Conservation (phyloP, 2,888 invertebrate genomes). For the Ceratothoa steindachneri region DNA sequence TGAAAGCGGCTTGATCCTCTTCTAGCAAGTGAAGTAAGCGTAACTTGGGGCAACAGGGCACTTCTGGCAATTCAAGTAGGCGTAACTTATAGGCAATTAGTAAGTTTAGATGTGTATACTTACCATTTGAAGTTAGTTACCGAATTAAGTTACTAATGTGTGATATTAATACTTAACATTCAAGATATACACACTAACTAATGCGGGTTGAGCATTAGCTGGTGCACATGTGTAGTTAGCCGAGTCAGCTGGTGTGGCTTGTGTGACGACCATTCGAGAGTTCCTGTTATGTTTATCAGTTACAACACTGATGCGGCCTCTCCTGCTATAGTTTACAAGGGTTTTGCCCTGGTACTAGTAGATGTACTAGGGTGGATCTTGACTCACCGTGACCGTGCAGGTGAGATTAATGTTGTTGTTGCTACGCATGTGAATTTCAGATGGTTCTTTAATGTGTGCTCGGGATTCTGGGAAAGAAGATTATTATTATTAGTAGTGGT, state of each 20-base stretch:
- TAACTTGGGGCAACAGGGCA: too few species aligned
- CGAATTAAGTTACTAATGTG: too few species aligned
- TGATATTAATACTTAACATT: constrained; percentile 25
- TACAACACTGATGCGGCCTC: constrained; percentile 59
- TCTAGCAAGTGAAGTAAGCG: too few species aligned
- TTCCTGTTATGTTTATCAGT: constrained; percentile 53
- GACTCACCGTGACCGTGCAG: constrained; percentile 57
- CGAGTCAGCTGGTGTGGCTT: constrained; percentile 59
- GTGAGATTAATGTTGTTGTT: constrained; percentile 89
- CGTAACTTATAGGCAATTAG: too few species aligned
- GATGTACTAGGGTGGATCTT: constrained; percentile 57
- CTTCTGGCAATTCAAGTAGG: too few species aligned
- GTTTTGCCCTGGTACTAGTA: constrained; percentile 60
- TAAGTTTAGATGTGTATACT: too few species aligned
- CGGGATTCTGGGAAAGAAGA: constrained; percentile 5
- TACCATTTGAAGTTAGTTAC: too few species aligned
- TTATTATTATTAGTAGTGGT: too few species aligned
- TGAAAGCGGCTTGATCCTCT: too few species aligned
- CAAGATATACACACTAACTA: constrained; percentile 44
- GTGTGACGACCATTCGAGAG: constrained; percentile 27
- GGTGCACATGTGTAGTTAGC: constrained; percentile 61
- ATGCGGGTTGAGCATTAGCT: constrained; percentile 39
- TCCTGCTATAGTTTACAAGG: constrained; percentile 60
- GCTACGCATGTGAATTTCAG: constrained; percentile 54
- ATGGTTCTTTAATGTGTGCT: constrained; percentile 24